These are phyloP conservation scores for Melanogrammus aeglefinus DNA, from an alignment of 2,797 vertebrate species.

Conservation along the genomic window DNA sequence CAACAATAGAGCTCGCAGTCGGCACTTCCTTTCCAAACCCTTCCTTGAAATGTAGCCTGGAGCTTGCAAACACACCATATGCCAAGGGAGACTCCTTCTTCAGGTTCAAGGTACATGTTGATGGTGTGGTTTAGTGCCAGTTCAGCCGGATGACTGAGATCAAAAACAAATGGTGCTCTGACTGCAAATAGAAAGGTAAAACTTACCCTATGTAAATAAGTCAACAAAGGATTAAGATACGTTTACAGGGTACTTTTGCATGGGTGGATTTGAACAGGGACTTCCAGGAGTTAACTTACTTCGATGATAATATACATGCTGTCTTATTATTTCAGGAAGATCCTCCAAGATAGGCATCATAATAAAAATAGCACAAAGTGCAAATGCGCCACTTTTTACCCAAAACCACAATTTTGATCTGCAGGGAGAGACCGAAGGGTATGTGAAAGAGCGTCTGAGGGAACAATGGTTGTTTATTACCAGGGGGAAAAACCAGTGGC, in stretches of 20 bases:
- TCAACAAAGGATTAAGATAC: background rate
- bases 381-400: conserved; percentile 56
- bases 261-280: background rate
- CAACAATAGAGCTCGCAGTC: background rate
- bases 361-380: conserved; percentile 42
- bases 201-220: background rate
- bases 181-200: conserved; percentile 54
- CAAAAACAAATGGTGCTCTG: conserved; percentile 70
- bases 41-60: no score
- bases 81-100: conserved; percentile 78
- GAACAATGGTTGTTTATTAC: background rate
- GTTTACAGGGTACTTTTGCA: background rate
- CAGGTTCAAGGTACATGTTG: conserved; percentile 79
- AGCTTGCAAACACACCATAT: conserved; percentile 57
- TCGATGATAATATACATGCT: conserved; percentile 57
- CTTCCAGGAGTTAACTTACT: conserved; percentile 43
- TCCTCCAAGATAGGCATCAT: conserved; percentile 41
- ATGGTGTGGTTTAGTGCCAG: conserved; percentile 77
- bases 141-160: conserved; percentile 56
- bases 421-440: conserved; percentile 10
- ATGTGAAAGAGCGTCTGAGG: conserved; percentile 4
- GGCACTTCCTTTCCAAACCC: background rate
- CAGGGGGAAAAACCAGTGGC: background rate
- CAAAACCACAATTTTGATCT: conserved; percentile 45
- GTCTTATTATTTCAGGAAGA: conserved; percentile 54